phyloP scores from a whole-genome alignment of 2,797 vertebrate genomes.

The Phaenicophaeus curvirostris region DNA sequence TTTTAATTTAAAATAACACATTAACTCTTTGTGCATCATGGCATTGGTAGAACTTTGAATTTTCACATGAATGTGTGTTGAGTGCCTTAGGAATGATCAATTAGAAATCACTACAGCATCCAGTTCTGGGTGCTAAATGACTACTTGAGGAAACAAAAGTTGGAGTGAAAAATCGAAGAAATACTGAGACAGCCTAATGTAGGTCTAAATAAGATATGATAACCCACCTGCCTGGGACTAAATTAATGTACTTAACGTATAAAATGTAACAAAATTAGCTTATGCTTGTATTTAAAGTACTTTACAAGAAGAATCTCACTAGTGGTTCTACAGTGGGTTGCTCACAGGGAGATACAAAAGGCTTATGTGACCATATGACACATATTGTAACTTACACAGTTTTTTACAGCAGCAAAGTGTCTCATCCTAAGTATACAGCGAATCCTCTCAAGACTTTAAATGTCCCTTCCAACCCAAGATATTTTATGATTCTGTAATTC shows the following conservation, averaged over 20 bases:
- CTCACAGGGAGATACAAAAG: not conserved
- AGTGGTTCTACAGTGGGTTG: not conserved
- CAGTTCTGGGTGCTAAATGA: not conserved
- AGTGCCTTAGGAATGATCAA: not conserved
- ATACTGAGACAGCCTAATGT: not conserved
- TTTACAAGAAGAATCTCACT: not conserved
- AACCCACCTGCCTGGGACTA: not conserved
- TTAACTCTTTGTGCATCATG: not conserved
- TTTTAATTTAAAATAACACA: not conserved
- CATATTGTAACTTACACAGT: not conserved
- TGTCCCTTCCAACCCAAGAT: no score
- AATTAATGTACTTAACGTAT: not conserved
- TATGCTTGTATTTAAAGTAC: not conserved
- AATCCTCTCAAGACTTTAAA: not conserved
- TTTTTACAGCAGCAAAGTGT: not conserved
- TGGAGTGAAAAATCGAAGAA: not conserved
- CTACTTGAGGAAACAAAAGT: not conserved
- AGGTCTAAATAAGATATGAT: not conserved
- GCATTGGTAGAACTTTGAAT: not conserved
- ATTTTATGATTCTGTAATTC: no score
- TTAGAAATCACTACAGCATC: not conserved
- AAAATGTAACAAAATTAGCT: not conserved
- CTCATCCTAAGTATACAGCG: rapidly evolving
- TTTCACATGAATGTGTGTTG: not conserved
- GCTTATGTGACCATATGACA: not conserved